Evolutionary conservation across 2,113 vertebrate species (phyloP), one percentile per base, ranked within the genome.

Genomic region (Oryzias javanicus): DNA sequence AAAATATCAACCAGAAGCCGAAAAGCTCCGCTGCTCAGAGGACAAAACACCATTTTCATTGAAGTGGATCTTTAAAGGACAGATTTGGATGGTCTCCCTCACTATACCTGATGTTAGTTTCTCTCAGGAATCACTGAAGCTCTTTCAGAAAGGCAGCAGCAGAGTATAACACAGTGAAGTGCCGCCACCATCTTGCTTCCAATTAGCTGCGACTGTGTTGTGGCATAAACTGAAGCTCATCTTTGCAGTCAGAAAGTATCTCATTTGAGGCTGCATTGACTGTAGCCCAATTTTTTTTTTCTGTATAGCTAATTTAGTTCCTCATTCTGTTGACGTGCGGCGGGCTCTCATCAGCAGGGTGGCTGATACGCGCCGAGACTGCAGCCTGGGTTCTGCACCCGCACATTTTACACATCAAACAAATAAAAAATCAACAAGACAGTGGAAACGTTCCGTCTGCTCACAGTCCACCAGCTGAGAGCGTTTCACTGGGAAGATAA

Each of bases 281-380:
- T 12, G 40, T 49, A 42, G 42, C 51, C 18, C 64, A 68, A 49
- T 70, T 64, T 63, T 57, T 52, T 70, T 67, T 63, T 55, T 56
- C 64, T 62, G 73, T 44, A 35, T 18, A 57, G 70, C 74, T 74
- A 63, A 59, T 59, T 60, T 29, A 50, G 58, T 48, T 60, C 59
- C 59, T 83, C 63, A 59, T 76, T 80, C 71, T 52, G 65, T 52
- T 78, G 79, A 78, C 72, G 70, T 74, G 69, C 66, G 69, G 46
- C 47, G 71, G 73, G 55, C 69, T 35, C 59, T 61, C 49, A 54
- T 74, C 77, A 74, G 57, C 41, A 14, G 67, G 59, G 64, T 42
- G 20, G 61, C 44, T 27, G 16, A 42, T 56, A 22, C 24, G 7
- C 29, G 55, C 60, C 76, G 76, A 64, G 54, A 46, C 64, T 69